phyloP scores from a whole-genome alignment of 1,140 invertebrate genomes.

The Akabosia matsudoensis region DNA sequence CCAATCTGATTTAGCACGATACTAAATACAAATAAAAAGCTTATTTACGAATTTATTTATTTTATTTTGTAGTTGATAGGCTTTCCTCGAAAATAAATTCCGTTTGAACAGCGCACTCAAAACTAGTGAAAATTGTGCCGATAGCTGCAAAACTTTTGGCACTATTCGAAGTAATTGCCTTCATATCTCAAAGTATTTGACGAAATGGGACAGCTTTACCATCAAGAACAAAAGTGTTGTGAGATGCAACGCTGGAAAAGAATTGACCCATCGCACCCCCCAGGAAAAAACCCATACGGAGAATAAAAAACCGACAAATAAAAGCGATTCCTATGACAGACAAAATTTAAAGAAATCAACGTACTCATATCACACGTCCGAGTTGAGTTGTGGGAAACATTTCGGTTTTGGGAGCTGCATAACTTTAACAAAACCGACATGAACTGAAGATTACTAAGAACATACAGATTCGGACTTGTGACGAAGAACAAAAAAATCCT shows the following conservation, averaged over 20 bases:
- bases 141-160: constrained; percentile 9
- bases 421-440: background rate
- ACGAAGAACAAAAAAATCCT: background rate
- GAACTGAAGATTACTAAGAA: background rate
- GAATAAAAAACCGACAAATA: no score
- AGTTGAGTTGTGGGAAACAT: background rate
- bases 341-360: no score
- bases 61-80: no score
- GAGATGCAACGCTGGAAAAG: background rate
- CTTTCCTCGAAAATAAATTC: background rate
- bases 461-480: background rate
- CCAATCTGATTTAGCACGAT: constrained; percentile 21
- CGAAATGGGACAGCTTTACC: background rate
- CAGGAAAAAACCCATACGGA: background rate
- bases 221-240: background rate
- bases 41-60: background rate
- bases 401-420: background rate
- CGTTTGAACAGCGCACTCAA: constrained; percentile 7
- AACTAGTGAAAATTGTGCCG: background rate
- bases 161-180: background rate
- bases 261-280: constrained; percentile 16
- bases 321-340: no score
- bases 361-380: no score
- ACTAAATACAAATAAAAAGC: background rate
- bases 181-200: background rate